Percentiles rank a stretch among this genome's conserved stretches.
Conservation (phyloP, 2,888 invertebrate genomes). For the Brenthis ino region DNA sequence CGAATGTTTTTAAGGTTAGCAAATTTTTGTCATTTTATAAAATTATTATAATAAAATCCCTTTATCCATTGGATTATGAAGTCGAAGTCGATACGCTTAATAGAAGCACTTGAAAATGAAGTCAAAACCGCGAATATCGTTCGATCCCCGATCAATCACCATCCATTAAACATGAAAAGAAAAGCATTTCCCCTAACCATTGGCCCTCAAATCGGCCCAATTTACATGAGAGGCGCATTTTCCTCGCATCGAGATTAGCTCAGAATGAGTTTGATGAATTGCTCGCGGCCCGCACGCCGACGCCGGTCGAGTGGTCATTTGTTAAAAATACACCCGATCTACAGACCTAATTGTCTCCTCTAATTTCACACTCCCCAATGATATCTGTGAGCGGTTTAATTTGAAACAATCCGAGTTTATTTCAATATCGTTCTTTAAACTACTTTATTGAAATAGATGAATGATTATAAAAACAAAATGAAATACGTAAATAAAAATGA, state of each 20-base stretch:
- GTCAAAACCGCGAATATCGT: conserved; percentile 79
- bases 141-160: conserved; percentile 80
- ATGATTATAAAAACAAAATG: conserved; percentile 6
- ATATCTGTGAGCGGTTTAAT: conserved; percentile 70
- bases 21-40: too few relatives aligned
- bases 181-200: conserved; percentile 80
- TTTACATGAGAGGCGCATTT: conserved; percentile 83
- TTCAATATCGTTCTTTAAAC: not conserved
- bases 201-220: conserved; percentile 81
- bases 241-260: conserved; percentile 82
- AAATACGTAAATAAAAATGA: not conserved
- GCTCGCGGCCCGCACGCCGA: conserved; percentile 63
- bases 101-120: conserved; percentile 69
- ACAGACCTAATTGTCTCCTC: conserved; percentile 81
- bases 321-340: conserved; percentile 83
- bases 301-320: conserved; percentile 73
- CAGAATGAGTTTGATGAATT: conserved; percentile 82
- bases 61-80: conserved; percentile 27
- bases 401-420: conserved; percentile 45
- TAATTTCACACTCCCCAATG: conserved; percentile 79
- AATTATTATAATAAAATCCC: too few relatives aligned
- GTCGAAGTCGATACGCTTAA: conserved; percentile 61
- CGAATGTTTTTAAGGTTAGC: too few relatives aligned
- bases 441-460: conserved; percentile 1
- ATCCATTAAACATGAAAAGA: conserved; percentile 82